These are phyloP conservation scores for Acronicta aceris DNA, from an alignment of 2,888 invertebrate genomes.

Conservation along the genomic window DNA sequence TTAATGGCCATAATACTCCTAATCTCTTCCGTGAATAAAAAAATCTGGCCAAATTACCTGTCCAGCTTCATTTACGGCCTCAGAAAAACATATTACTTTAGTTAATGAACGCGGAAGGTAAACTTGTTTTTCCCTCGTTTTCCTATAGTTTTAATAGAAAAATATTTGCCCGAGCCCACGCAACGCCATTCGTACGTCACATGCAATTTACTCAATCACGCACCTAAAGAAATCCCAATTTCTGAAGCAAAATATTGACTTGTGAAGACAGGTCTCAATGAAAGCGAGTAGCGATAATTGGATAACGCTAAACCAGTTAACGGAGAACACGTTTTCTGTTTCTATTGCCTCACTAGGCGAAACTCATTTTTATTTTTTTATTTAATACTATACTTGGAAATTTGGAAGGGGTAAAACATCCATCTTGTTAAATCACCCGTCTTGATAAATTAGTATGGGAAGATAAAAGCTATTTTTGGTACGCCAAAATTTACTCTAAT, in stretches of 20 bases:
- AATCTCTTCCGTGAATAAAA: neutral
- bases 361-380: too few relatives aligned
- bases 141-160: slow-evolving; percentile 33
- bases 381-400: too few relatives aligned
- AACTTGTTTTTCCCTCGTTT: slow-evolving; percentile 23
- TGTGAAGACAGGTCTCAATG: neutral
- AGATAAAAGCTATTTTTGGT: too few relatives aligned
- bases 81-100: slow-evolving; percentile 29
- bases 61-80: slow-evolving; percentile 18
- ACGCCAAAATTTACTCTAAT: too few relatives aligned
- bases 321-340: neutral
- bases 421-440: too few relatives aligned
- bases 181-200: slow-evolving; percentile 19
- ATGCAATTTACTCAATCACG: slow-evolving; percentile 27
- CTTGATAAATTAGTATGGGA: too few relatives aligned
- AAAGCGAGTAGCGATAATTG: neutral
- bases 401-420: too few relatives aligned
- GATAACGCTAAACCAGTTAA: neutral
- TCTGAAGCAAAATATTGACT: slow-evolving; percentile 22
- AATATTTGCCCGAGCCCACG: slow-evolving; percentile 7
- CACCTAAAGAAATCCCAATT: slow-evolving; percentile 17
- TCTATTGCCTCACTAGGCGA: too few relatives aligned
- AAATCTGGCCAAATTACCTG: slow-evolving; percentile 27
- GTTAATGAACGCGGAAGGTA: slow-evolving; percentile 33
- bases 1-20: neutral